These are phyloP conservation scores for Ormyrus rosae DNA, from an alignment of 2,888 invertebrate species.

Conservation along the genomic window DNA sequence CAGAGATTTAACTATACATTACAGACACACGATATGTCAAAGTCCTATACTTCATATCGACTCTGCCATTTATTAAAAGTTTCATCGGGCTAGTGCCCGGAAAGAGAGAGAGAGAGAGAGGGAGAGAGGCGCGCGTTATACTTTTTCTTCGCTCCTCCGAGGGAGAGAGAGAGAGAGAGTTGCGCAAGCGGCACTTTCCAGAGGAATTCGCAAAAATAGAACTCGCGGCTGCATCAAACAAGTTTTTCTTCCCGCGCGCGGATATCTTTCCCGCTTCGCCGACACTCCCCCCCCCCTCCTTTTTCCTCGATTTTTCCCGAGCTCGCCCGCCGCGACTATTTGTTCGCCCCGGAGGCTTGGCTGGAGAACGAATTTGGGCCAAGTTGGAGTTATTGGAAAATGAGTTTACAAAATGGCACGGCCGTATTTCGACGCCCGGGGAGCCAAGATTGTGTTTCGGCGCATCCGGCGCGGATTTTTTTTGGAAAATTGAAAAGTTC, in stretches of 20 bases:
- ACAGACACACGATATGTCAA: slow-evolving; percentile 77
- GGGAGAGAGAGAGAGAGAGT: neutral
- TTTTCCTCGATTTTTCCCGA: neutral
- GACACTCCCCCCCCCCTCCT: neutral
- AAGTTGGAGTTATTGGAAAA: no score
- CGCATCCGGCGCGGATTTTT: no score
- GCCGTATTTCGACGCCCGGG: no score
- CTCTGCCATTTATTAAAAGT: slow-evolving; percentile 76
- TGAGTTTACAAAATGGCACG: no score
- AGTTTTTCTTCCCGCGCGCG: slow-evolving; percentile 34
- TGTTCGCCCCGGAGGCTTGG: no score
- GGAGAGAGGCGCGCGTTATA: neutral
- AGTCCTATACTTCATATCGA: slow-evolving; percentile 77
- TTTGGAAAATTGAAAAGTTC: no score
- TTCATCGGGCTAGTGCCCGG: slow-evolving; percentile 71
- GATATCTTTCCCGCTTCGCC: slow-evolving; percentile 1
- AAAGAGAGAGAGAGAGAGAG: slow-evolving; percentile 9
- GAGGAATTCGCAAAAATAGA: slow-evolving; percentile 46
- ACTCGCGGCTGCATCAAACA: slow-evolving; percentile 30
- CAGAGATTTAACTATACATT: slow-evolving; percentile 76
- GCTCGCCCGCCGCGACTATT: no score
- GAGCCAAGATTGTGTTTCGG: no score
- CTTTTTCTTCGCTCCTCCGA: slow-evolving; percentile 13
- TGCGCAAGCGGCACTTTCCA: neutral
- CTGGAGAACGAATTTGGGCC: no score